phyloP scores from a whole-genome alignment of 2,888 invertebrate genomes.

The Volucella inflata region DNA sequence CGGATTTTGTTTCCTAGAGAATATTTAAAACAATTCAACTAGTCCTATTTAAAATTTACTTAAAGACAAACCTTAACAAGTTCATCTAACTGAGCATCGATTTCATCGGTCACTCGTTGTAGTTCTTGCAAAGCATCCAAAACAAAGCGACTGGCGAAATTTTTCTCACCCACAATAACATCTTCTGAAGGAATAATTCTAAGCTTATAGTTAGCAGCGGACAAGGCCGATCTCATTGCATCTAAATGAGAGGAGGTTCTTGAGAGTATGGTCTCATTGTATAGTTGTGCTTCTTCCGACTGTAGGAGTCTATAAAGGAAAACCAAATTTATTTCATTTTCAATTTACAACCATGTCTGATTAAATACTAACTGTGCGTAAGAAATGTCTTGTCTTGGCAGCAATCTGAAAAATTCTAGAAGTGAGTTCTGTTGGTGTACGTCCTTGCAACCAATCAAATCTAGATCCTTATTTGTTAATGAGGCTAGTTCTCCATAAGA shows the following conservation, averaged over 20 bases:
- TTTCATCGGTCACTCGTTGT: slow-evolving; percentile 78
- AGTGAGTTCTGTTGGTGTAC: slow-evolving; percentile 78
- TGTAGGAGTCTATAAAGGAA: slow-evolving; percentile 76
- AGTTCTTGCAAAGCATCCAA: slow-evolving; percentile 81
- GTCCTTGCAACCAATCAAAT: slow-evolving; percentile 79
- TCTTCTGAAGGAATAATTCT: slow-evolving; percentile 80
- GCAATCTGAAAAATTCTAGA: slow-evolving; percentile 77
- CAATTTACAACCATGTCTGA: too few species aligned
- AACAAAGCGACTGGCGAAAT: slow-evolving; percentile 82
- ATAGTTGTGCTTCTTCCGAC: slow-evolving; percentile 76
- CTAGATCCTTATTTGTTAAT: slow-evolving; percentile 79
- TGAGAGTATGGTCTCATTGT: slow-evolving; percentile 80
- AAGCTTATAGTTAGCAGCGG: slow-evolving; percentile 81
- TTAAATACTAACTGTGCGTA: slow-evolving; percentile 77
- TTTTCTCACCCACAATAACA: slow-evolving; percentile 81
- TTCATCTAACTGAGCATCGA: slow-evolving; percentile 78
- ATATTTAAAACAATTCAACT: not conserved
- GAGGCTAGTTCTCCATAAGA: slow-evolving; percentile 80
- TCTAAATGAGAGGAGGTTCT: slow-evolving; percentile 79
- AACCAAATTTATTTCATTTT: not conserved
- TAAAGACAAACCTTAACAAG: slow-evolving; percentile 76
- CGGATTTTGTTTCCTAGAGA: slow-evolving; percentile 27
- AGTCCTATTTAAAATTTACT: not conserved
- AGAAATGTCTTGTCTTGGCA: slow-evolving; percentile 81
- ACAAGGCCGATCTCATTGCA: slow-evolving; percentile 80